A percentile compares a stretch with the other conserved stretches of the same genome.
Conservation (phyloP, 2,797 vertebrate species). For the Cynodonichthys magdalenae region DNA sequence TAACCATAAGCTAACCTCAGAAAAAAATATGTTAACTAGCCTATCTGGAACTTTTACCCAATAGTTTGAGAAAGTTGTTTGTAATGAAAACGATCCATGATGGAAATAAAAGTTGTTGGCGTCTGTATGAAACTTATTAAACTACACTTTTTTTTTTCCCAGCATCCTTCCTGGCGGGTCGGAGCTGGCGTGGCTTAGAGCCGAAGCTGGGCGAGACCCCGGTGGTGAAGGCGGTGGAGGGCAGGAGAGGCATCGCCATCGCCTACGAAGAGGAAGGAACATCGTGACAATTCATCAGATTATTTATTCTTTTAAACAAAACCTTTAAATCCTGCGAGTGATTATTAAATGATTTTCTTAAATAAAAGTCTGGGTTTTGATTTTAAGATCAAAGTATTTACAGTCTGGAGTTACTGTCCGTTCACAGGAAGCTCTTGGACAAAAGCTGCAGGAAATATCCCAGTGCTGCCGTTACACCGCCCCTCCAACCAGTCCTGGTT, state of each 20-base stretch:
- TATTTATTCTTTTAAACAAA: slow-evolving; percentile 17
- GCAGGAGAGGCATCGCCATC: slow-evolving; percentile 92
- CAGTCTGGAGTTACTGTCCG: slow-evolving; percentile 15
- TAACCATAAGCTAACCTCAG: too few relatives aligned
- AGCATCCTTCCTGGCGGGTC: slow-evolving; percentile 90
- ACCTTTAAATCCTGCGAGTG: slow-evolving; percentile 3
- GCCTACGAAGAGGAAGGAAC: slow-evolving; percentile 90
- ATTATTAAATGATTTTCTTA: background rate
- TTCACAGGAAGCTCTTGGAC: slow-evolving; percentile 70
- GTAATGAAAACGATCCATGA: too few relatives aligned
- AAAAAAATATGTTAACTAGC: too few relatives aligned
- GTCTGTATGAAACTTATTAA: too few relatives aligned
- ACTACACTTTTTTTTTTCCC: slow-evolving; percentile 15
- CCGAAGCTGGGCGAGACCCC: slow-evolving; percentile 88
- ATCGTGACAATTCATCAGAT: background rate
- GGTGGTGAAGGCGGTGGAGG: slow-evolving; percentile 85
- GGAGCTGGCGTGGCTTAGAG: slow-evolving; percentile 92
- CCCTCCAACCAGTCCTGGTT: slow-evolving; percentile 96
- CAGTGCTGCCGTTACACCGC: slow-evolving; percentile 85
- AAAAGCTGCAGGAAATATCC: slow-evolving; percentile 93
- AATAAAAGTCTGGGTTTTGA: background rate
- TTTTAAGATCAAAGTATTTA: background rate
- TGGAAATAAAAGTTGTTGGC: too few relatives aligned
- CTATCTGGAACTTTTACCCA: too few relatives aligned
- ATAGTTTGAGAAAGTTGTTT: too few relatives aligned